These are phyloP conservation scores for Gorsachius goisagi DNA, from an alignment of 2,113 vertebrate species.

Conservation along the genomic window DNA sequence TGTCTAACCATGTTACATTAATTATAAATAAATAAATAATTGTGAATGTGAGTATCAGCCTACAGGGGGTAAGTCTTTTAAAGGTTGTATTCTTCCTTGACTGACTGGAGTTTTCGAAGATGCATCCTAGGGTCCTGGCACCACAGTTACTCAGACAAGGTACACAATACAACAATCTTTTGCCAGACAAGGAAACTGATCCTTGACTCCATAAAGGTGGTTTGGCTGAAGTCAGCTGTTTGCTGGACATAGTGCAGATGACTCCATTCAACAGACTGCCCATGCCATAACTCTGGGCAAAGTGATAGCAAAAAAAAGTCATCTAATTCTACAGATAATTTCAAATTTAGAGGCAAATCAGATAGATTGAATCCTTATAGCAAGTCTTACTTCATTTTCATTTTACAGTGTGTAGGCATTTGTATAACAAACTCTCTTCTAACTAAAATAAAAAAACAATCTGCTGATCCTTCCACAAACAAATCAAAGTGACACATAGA, in stretches of 20 bases:
- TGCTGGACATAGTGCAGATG: not conserved
- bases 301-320: not conserved
- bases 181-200: not conserved
- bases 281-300: not conserved
- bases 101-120: not conserved
- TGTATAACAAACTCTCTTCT: not conserved
- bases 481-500: slow-evolving; percentile 57
- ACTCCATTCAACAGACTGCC: not conserved
- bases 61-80: not conserved
- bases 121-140: not conserved
- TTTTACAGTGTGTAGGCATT: not conserved
- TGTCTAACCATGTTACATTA: not conserved
- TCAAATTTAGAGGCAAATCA: not conserved
- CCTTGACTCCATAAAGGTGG: not conserved
- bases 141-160: not conserved
- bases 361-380: not conserved
- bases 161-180: not conserved
- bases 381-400: not conserved
- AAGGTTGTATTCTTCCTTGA: not conserved
- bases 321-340: not conserved
- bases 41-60: not conserved
- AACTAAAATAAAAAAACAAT: not conserved
- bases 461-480: slow-evolving; percentile 44
- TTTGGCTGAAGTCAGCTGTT: not conserved
- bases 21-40: not conserved